Evolutionary conservation across 1,140 invertebrate genomes (phyloP).

Genomic region (Atta cephalotes): DNA sequence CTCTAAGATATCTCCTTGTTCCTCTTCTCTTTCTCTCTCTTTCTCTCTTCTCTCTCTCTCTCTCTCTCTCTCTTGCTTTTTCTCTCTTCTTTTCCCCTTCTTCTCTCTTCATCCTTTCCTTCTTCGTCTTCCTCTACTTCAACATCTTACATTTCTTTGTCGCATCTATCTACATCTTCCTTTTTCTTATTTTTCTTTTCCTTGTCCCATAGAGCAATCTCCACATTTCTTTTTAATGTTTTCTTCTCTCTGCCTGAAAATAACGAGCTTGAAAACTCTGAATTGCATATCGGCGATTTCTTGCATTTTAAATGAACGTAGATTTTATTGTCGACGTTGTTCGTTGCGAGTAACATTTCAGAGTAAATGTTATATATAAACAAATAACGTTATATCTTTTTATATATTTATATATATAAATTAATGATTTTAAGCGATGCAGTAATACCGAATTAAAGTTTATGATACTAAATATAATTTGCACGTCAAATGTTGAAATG

Average conservation of each 20-base stretch:
- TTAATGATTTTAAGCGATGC: background rate
- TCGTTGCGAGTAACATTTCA: background rate
- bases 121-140: constrained; percentile 66
- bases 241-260: constrained; percentile 48
- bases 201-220: constrained; percentile 49
- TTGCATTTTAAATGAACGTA: background rate
- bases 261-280: background rate
- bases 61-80: constrained; percentile 9
- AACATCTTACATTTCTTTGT: constrained; percentile 63
- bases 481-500: too few species aligned
- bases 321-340: background rate
- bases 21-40: background rate
- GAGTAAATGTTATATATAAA: background rate
- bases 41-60: background rate
- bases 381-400: background rate
- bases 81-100: constrained; percentile 15
- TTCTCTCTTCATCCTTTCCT: constrained; percentile 36
- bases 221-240: constrained; percentile 31
- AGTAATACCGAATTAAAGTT: background rate
- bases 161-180: constrained; percentile 54
- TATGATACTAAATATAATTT: background rate
- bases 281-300: background rate
- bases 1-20: constrained; percentile 70
- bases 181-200: constrained; percentile 46
- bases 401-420: background rate